phyloP scores from a whole-genome alignment of 2,888 invertebrate genomes.

The Tortrix viridana region DNA sequence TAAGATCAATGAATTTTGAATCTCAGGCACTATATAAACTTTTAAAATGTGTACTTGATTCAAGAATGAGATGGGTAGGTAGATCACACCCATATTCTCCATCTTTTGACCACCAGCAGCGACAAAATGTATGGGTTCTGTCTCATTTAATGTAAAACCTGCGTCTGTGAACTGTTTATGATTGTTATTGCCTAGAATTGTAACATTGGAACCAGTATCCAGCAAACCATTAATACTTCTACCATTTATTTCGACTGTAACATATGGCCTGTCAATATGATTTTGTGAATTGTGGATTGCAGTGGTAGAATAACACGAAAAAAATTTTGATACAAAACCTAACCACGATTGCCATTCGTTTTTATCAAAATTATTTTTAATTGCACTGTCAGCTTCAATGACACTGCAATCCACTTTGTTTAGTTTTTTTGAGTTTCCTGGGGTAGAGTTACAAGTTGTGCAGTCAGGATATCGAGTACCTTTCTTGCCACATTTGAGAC shows the following conservation, averaged over 20 bases:
- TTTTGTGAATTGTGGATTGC: not conserved
- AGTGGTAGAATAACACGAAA: not conserved
- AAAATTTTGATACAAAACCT: not conserved
- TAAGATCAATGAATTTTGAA: too few species aligned
- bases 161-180: not conserved
- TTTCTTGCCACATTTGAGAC: conserved; percentile 41
- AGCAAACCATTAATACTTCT: not conserved
- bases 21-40: too few species aligned
- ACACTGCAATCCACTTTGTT: not conserved
- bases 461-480: conserved; percentile 38
- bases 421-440: not conserved
- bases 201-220: not conserved
- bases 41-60: not conserved
- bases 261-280: not conserved
- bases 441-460: conserved; percentile 6
- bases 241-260: conserved; percentile 5
- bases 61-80: not conserved
- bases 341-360: not conserved
- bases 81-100: not conserved
- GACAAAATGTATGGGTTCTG: not conserved
- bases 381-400: not conserved
- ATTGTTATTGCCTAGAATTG: not conserved
- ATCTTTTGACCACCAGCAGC: conserved; percentile 3
- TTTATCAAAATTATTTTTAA: not conserved
- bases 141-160: not conserved